These are phyloP conservation scores for Poecilia wingei DNA, from an alignment of 2,797 vertebrate genomes.

Conservation along the genomic window DNA sequence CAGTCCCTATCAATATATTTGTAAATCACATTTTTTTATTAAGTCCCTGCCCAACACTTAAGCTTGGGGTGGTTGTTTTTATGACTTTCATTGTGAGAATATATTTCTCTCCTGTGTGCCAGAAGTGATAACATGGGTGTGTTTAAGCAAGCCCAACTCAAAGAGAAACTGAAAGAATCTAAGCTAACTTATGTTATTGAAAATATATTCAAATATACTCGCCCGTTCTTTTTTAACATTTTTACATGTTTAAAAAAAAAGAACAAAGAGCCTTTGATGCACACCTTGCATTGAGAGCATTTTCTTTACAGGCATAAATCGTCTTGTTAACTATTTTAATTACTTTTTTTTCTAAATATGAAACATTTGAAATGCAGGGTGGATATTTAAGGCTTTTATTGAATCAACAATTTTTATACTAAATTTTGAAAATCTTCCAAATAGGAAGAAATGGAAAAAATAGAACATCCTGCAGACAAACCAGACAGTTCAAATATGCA, in stretches of 20 bases:
- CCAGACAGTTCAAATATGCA: background rate
- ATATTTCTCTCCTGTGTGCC: background rate
- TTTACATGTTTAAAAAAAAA: background rate
- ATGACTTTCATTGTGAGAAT: background rate
- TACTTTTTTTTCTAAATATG: background rate
- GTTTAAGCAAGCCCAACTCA: background rate
- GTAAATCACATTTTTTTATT: background rate
- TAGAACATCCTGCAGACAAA: background rate
- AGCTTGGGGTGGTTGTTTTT: background rate
- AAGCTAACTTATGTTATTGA: background rate
- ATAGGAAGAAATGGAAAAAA: too few relatives aligned
- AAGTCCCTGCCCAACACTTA: background rate
- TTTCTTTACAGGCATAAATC: background rate
- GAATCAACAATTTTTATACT: too few relatives aligned
- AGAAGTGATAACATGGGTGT: background rate
- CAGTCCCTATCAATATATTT: background rate
- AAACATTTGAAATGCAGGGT: background rate
- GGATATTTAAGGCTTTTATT: background rate
- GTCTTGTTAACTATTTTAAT: background rate
- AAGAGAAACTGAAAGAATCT: background rate
- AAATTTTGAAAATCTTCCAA: too few relatives aligned
- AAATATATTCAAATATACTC: background rate
- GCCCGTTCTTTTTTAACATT: background rate
- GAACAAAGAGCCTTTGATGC: background rate
- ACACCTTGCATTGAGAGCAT: background rate